A percentile compares a stretch with the other conserved stretches of the same genome.
These are phyloP conservation scores for Bovichtus variegatus DNA, from an alignment of 2,797 vertebrate genomes.

Conservation along the genomic window DNA sequence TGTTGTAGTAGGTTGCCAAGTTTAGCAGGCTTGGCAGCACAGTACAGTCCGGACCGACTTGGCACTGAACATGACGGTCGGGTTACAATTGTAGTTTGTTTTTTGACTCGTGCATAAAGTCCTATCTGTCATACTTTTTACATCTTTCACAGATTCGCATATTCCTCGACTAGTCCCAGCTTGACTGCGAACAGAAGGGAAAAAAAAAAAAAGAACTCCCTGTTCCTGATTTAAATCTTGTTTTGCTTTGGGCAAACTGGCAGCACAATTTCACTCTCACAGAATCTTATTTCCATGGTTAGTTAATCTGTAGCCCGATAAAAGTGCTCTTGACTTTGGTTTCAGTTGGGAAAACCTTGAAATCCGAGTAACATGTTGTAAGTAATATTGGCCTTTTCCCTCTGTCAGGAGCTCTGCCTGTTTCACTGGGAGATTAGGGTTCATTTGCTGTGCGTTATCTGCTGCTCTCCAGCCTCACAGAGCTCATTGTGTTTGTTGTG, in stretches of 20 bases:
- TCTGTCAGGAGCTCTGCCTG: conserved; percentile 11
- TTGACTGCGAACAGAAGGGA: conserved; percentile 12
- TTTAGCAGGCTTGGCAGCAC: conserved; percentile 17
- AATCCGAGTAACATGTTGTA: conserved; percentile 42
- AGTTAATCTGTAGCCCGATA: conserved; percentile 62
- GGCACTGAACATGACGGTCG: background rate
- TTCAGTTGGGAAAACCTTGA: conserved; percentile 58
- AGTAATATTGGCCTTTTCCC: conserved; percentile 19
- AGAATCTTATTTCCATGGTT: conserved; percentile 51
- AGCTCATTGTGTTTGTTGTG: conserved; percentile 54
- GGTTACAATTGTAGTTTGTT: background rate
- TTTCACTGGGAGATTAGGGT: conserved; percentile 35
- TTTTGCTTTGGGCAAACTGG: conserved; percentile 45
- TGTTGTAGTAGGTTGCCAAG: background rate
- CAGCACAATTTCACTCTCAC: conserved; percentile 39
- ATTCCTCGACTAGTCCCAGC: background rate
- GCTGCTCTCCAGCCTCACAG: conserved; percentile 35
- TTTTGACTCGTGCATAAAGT: background rate
- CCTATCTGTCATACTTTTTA: background rate
- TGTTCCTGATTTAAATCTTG: conserved; percentile 41
- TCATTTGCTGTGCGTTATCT: conserved; percentile 61
- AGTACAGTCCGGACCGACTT: background rate
- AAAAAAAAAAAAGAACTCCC: conserved; percentile 4
- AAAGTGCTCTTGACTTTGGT: conserved; percentile 60
- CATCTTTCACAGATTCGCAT: background rate